A percentile compares a stretch with the other conserved stretches of the same genome.
phyloP scores from a whole-genome alignment of 2,888 invertebrate genomes.

The Drosophila paranaensis region DNA sequence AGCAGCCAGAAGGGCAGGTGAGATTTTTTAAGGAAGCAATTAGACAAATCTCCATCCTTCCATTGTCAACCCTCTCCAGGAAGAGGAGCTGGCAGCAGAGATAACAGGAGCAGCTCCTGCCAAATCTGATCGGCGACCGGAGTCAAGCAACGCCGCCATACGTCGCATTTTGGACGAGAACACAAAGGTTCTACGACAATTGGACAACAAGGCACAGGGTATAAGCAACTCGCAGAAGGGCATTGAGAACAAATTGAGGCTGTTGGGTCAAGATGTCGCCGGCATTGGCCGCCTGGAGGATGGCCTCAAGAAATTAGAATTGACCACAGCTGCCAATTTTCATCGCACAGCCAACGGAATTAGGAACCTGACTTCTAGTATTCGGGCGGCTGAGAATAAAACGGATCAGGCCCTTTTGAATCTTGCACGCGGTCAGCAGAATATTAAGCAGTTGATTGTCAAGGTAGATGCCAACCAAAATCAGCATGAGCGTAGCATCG shows the following conservation, averaged over 20 bases:
- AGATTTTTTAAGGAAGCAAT: neutral
- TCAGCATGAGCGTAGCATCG: slow-evolving; percentile 34
- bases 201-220: slow-evolving; percentile 22
- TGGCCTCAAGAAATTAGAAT: slow-evolving; percentile 33
- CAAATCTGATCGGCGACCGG: neutral
- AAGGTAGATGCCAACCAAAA: slow-evolving; percentile 51
- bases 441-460: slow-evolving; percentile 38
- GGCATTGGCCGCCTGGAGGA: slow-evolving; percentile 42
- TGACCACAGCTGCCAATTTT: slow-evolving; percentile 12
- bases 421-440: slow-evolving; percentile 34
- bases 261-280: slow-evolving; percentile 34
- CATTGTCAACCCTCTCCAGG: neutral
- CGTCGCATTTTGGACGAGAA: slow-evolving; percentile 27
- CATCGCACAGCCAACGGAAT: slow-evolving; percentile 24
- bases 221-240: slow-evolving; percentile 49
- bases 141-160: neutral
- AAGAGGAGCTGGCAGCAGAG: neutral
- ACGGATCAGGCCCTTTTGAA: slow-evolving; percentile 28
- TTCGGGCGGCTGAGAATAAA: slow-evolving; percentile 27
- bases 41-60: neutral
- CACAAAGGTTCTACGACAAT: slow-evolving; percentile 18
- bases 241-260: slow-evolving; percentile 56
- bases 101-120: no score
- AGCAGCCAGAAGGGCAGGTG: neutral
- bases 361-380: slow-evolving; percentile 29